Percentiles rank a stretch among this genome's conserved stretches.
Conservation (phyloP, 2,113 vertebrate genomes). For the Gymnogyps californianus region DNA sequence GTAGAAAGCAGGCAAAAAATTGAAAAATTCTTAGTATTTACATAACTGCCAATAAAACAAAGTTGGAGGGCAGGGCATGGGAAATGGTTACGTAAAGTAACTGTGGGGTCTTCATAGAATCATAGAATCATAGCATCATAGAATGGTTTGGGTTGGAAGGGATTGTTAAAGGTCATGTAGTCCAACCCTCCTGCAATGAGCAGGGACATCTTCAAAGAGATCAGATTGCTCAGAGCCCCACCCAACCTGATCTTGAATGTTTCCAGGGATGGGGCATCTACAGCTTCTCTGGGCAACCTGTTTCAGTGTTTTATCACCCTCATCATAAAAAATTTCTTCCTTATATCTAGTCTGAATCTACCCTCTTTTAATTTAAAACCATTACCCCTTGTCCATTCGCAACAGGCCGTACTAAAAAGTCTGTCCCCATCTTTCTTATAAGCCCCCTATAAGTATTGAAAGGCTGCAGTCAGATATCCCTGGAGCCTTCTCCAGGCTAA, state of each 20-base stretch:
- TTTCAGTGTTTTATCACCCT: too few relatives aligned
- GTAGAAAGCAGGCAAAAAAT: neutral
- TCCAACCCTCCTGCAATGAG: neutral
- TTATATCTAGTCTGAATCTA: neutral
- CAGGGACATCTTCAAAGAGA: neutral
- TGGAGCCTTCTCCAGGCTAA: neutral
- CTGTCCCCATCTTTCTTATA: neutral
- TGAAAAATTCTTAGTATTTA: neutral
- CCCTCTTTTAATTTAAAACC: neutral
- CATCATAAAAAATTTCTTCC: neutral
- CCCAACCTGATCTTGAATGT: too few relatives aligned
- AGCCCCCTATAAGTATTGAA: too few relatives aligned
- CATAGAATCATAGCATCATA: neutral
- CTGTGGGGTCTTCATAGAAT: neutral
- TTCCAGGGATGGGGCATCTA: neutral
- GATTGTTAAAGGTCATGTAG: neutral
- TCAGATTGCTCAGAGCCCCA: neutral
- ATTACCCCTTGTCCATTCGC: neutral
- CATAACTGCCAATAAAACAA: neutral
- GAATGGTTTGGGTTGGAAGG: neutral
- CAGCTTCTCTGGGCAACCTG: neutral
- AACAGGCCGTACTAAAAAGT: neutral
- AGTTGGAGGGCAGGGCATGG: too few relatives aligned
- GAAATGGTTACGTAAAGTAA: neutral
- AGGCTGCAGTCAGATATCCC: neutral